Evolutionary conservation across 2,113 vertebrate species (phyloP).

Genomic region (Panthera leo): DNA sequence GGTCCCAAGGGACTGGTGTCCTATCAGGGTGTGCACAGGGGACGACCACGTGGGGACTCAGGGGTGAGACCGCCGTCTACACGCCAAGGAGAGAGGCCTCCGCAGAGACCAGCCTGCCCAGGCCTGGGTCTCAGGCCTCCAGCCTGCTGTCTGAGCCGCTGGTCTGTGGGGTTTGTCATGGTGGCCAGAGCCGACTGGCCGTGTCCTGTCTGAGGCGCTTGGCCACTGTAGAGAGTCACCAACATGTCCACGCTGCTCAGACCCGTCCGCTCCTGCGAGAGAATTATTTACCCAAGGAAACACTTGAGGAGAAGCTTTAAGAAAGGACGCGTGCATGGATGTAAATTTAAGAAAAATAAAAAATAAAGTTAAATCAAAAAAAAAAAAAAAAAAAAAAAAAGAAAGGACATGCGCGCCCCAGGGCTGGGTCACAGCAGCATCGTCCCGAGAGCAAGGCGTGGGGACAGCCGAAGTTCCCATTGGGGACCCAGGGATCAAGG

Average conservation of each 20-base stretch:
- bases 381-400: too few species aligned
- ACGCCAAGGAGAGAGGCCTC: background rate
- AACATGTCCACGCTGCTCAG: background rate
- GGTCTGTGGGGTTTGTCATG: background rate
- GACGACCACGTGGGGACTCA: background rate
- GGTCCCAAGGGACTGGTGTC: background rate
- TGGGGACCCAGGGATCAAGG: background rate
- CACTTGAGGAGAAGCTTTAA: background rate
- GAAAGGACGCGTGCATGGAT: too few species aligned
- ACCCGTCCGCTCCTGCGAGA: background rate
- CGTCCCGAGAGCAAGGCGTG: too few species aligned
- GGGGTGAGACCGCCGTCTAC: background rate
- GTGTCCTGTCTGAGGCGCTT: background rate
- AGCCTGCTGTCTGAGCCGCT: rapidly evolving
- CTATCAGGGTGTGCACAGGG: background rate
- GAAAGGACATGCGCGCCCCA: too few species aligned
- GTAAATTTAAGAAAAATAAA: too few species aligned
- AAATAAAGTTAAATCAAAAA: too few species aligned
- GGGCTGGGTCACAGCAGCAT: too few species aligned
- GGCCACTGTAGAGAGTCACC: background rate
- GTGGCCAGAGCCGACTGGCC: background rate
- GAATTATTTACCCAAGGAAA: background rate
- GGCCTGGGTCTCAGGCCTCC: background rate
- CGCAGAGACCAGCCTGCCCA: background rate
- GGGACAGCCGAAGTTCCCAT: too few species aligned